Evolutionary conservation across 2,113 vertebrate species (phyloP), one percentile per base, ranked within the genome.

Genomic region (Craseonycteris thonglongyai): DNA sequence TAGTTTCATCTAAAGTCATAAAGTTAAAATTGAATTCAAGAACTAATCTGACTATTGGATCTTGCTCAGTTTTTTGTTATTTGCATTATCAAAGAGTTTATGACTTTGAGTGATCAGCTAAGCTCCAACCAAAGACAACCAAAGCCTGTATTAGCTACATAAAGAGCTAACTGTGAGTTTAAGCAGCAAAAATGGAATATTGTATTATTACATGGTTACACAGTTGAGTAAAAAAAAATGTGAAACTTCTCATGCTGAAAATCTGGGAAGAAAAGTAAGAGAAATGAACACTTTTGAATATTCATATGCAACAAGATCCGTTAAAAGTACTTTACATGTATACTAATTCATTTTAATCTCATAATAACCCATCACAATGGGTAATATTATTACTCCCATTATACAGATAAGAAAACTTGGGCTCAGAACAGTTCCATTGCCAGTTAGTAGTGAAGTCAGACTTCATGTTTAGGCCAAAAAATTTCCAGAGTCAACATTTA

Each of bases 1-100:
- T 2, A 59, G 15, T 92, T 71, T 56, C 26, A 85, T 54, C n/a
- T 58, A 59, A 47, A 93, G 28, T n/a, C 54, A 63, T 40, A 45
- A 93, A 93, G 33, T 82, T 84, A 79, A 97, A 90, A 58, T 40
- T 79, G 28, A 95, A 92, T 86, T 68, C n/a, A 68, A 78, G 54
- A 42, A 35, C n/a, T 47, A 45, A 3, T 61, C 38, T 83, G 59
- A 61, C 33, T 79, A 38, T 24, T 71, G 35, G 38, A 26, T 19
- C 30, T 38, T 74, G 26, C 35, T 78, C 16, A 56, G 0, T 54
- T 72, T 30, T 95, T 61, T 65, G 26, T 15, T 66, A 1, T 76
- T 59, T 72, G 14, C 22, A 74, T 81, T 93, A 66, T 69, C 49
- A 72, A 90, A 75, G 35, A 75, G 22, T 56, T 49, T 72, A 68